A percentile compares a stretch with the other conserved stretches of the same genome.
These are phyloP conservation scores for Bombyx huttoni DNA, from an alignment of 2,888 invertebrate species.

Conservation along the genomic window DNA sequence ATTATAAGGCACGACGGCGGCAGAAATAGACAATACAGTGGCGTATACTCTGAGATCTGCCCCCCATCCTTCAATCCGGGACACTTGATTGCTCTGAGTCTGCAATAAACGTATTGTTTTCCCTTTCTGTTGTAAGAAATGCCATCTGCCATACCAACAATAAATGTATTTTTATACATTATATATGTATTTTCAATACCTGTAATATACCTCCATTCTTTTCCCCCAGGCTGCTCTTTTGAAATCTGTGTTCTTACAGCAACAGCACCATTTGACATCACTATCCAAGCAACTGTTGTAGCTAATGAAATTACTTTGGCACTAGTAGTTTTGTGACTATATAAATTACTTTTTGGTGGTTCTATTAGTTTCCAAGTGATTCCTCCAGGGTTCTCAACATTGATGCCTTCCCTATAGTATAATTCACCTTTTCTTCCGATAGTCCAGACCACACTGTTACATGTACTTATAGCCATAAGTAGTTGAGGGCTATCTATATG, in stretches of 20 bases:
- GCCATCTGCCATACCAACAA: background rate
- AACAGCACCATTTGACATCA: slow-evolving; percentile 80
- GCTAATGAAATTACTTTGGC: slow-evolving; percentile 85
- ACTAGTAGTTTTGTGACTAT: slow-evolving; percentile 43
- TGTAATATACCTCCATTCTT: slow-evolving; percentile 82
- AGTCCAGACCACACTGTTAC: slow-evolving; percentile 85
- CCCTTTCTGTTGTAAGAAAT: no score
- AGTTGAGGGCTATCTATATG: slow-evolving; percentile 87
- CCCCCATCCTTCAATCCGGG: no score
- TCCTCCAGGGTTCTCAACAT: slow-evolving; percentile 75
- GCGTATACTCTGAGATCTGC: no score
- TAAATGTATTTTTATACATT: no score
- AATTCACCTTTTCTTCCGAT: slow-evolving; percentile 89
- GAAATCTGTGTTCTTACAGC: slow-evolving; percentile 86
- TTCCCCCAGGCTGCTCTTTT: slow-evolving; percentile 83
- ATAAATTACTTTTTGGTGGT: slow-evolving; percentile 53
- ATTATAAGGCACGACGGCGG: no score
- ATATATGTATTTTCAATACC: slow-evolving; percentile 22
- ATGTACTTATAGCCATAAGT: slow-evolving; percentile 79
- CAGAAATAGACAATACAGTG: no score
- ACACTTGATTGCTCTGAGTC: no score
- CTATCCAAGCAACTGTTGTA: slow-evolving; percentile 82
- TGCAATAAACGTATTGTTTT: no score
- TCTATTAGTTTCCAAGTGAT: slow-evolving; percentile 87
- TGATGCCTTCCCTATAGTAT: slow-evolving; percentile 84